Conservation (phyloP, 2,888 invertebrate genomes). For the Parochlus steinenii region DNA sequence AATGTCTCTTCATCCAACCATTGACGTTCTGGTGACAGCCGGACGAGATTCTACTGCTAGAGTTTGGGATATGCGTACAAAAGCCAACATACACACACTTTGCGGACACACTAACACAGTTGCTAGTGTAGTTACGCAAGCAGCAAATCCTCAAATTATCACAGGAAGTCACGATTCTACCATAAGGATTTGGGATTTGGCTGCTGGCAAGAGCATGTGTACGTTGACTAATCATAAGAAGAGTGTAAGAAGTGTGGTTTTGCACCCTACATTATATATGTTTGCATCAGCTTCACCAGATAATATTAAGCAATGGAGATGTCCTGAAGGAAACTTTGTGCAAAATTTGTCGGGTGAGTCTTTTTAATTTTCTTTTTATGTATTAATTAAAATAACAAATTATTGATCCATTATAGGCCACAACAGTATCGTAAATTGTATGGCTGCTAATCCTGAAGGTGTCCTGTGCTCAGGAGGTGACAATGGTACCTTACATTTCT, state of each 20-base stretch:
- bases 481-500: constrained; percentile 91
- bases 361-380: no score
- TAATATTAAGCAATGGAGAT: constrained; percentile 98
- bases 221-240: constrained; percentile 99
- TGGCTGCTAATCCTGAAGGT: constrained; percentile 88
- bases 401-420: no score
- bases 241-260: constrained; percentile 62
- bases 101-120: constrained; percentile 95
- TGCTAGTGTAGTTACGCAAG: constrained; percentile 84
- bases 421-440: constrained; percentile 91
- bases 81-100: constrained; percentile 93
- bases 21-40: constrained; percentile 86
- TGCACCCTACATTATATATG: constrained; percentile 71
- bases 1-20: constrained; percentile 81
- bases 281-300: constrained; percentile 97
- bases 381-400: no score
- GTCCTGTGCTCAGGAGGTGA: constrained; percentile 96
- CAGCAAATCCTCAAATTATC: constrained; percentile 84
- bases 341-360: constrained; percentile 92
- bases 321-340: constrained; percentile 92
- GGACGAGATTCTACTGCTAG: constrained; percentile 92
- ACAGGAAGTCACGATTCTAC: constrained; percentile 95
- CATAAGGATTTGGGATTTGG: constrained; percentile 92
- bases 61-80: constrained; percentile 98
- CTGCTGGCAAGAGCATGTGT: constrained; percentile 83